These are phyloP conservation scores for Siniperca undulata DNA, from an alignment of 2,797 vertebrate species.

Conservation along the genomic window DNA sequence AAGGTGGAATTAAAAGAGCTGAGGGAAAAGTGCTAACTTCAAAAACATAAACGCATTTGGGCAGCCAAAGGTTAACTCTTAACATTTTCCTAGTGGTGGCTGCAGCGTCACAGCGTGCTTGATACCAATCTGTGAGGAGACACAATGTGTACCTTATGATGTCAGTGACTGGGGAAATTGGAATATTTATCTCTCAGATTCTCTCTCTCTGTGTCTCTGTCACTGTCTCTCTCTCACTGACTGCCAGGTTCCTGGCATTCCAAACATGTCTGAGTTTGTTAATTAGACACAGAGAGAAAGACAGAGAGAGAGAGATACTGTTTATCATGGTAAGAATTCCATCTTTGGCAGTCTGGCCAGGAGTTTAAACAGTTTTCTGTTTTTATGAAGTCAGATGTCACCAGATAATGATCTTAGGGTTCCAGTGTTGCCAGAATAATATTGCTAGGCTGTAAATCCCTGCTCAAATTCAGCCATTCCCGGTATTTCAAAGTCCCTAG, in stretches of 20 bases:
- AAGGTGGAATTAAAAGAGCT: conserved; percentile 72
- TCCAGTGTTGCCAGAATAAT: conserved; percentile 40
- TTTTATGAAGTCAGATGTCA: conserved; percentile 61
- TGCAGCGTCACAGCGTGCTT: conserved; percentile 57
- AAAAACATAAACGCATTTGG: conserved; percentile 65
- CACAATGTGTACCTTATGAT: conserved; percentile 79
- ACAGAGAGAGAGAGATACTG: conserved; percentile 43
- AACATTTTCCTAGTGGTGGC: conserved; percentile 72
- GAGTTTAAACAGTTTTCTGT: conserved; percentile 52
- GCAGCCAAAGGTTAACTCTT: conserved; percentile 77
- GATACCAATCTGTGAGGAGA: conserved; percentile 76
- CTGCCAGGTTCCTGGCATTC: conserved; percentile 65
- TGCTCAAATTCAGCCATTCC: background rate
- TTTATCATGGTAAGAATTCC: conserved; percentile 39
- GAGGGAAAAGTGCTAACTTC: conserved; percentile 63
- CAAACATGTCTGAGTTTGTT: conserved; percentile 74
- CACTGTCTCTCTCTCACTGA: conserved; percentile 38
- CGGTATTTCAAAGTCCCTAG: conserved; percentile 13
- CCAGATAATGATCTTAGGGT: conserved; percentile 57
- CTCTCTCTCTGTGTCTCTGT: conserved; percentile 60
- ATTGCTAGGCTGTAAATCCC: conserved; percentile 3
- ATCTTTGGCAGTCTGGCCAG: conserved; percentile 39
- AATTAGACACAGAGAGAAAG: conserved; percentile 73
- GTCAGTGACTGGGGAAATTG: conserved; percentile 83
- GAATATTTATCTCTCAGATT: conserved; percentile 80